Evolutionary conservation across 2,888 invertebrate genomes (phyloP).

Genomic region (Diploptera punctata): DNA sequence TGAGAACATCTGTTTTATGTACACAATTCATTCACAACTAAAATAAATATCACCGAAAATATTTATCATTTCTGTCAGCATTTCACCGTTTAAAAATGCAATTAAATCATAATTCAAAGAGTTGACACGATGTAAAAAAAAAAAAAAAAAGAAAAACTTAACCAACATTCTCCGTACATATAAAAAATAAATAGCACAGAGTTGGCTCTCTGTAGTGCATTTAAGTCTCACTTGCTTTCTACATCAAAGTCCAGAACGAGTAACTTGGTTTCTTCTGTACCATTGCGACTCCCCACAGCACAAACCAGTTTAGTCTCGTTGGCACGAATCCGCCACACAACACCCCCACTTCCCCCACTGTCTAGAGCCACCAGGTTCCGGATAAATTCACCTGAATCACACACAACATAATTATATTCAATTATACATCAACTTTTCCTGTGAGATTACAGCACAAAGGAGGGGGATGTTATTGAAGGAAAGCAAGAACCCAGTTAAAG

Average conservation of each 20-base stretch:
- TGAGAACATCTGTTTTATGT: not conserved
- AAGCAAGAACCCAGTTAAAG: no score
- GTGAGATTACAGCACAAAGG: no score
- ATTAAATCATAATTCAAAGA: slow-evolving; percentile 1
- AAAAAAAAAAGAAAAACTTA: not conserved
- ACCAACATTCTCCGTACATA: not conserved
- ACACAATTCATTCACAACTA: not conserved
- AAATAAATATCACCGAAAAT: not conserved
- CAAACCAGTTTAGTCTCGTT: slow-evolving; percentile 97
- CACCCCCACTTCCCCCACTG: slow-evolving; percentile 96
- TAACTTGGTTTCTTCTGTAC: slow-evolving; percentile 98
- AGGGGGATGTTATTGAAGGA: no score
- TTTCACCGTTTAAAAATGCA: not conserved
- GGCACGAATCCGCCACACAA: slow-evolving; percentile 97
- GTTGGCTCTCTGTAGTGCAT: not conserved
- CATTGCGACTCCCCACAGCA: slow-evolving; percentile 98
- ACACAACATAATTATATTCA: no score
- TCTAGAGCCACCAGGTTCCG: slow-evolving; percentile 93
- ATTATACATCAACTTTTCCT: no score
- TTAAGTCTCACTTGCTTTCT: slow-evolving; percentile 58
- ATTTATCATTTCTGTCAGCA: not conserved
- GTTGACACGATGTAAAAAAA: not conserved
- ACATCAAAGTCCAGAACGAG: slow-evolving; percentile 97
- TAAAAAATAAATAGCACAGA: slow-evolving; percentile 24
- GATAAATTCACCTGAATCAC: slow-evolving; percentile 85